These are phyloP conservation scores for Mirounga angustirostris DNA, from an alignment of 2,113 vertebrate species.

Conservation along the genomic window DNA sequence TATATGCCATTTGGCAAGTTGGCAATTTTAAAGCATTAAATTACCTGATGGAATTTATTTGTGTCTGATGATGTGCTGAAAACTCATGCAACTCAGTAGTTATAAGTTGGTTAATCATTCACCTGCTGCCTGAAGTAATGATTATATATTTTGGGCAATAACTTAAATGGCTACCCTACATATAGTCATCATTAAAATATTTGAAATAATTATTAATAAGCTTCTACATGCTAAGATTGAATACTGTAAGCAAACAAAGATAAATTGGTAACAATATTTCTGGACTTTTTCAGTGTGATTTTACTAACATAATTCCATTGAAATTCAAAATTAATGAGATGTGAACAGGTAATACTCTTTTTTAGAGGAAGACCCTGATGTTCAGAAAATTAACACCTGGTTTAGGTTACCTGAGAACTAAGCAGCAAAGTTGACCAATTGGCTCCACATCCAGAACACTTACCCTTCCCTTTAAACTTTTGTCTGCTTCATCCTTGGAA, in stretches of 20 bases:
- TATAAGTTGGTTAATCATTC: background rate
- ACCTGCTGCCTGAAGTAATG: background rate
- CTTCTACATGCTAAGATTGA: background rate
- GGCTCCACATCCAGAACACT: background rate
- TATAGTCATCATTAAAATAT: background rate
- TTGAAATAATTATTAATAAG: background rate
- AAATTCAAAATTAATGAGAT: slow-evolving; percentile 6
- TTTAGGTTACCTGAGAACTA: background rate
- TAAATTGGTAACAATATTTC: background rate
- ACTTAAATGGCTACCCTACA: background rate
- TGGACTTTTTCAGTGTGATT: background rate
- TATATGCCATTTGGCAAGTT: background rate
- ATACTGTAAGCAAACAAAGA: background rate
- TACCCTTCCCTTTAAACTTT: background rate
- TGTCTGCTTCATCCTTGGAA: background rate
- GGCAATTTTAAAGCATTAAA: slow-evolving; percentile 4
- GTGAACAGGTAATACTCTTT: background rate
- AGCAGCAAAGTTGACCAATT: background rate
- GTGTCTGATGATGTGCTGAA: background rate
- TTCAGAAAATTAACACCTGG: background rate
- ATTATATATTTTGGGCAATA: background rate
- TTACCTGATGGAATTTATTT: slow-evolving; percentile 42
- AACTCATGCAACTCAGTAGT: background rate
- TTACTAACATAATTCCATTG: background rate
- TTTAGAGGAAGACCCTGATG: background rate